A percentile compares a stretch with the other conserved stretches of the same genome.
Evolutionary conservation across 2,113 vertebrate species (phyloP).

Genomic region (Rissa tridactyla): DNA sequence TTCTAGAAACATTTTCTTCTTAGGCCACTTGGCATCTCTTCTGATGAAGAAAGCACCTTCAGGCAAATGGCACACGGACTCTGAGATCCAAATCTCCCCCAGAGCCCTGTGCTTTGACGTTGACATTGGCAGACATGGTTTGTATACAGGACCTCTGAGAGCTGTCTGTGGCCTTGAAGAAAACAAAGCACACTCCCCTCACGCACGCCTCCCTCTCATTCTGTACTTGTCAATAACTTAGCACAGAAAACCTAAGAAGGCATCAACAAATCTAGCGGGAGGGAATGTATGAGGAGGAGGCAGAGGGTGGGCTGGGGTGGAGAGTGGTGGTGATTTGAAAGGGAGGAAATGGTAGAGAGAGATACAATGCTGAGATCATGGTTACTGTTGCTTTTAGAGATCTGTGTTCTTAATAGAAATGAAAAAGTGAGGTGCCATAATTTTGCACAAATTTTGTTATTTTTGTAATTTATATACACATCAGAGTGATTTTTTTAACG

Average conservation of each 20-base stretch:
- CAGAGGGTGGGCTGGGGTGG: not conserved
- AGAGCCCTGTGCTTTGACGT: not conserved
- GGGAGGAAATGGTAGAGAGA: not conserved
- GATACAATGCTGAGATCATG: not conserved
- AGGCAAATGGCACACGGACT: not conserved
- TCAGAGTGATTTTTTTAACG: not conserved
- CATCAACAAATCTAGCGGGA: not conserved
- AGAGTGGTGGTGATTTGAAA: not conserved
- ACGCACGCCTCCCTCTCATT: not conserved
- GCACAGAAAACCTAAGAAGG: not conserved
- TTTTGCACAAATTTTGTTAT: not conserved
- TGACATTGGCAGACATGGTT: rapidly evolving
- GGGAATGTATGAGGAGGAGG: not conserved
- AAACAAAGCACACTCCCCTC: not conserved
- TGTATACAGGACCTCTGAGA: not conserved
- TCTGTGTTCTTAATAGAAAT: not conserved
- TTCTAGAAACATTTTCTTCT: not conserved
- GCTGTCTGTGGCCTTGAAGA: not conserved
- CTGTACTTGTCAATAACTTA: not conserved
- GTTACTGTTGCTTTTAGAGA: not conserved
- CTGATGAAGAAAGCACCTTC: not conserved
- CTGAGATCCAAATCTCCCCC: not conserved
- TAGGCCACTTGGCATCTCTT: not conserved
- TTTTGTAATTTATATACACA: not conserved
- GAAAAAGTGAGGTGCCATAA: not conserved